Evolutionary conservation across 2,113 vertebrate genomes (phyloP), one percentile per base, ranked within the genome.

Genomic region (Chionis minor): DNA sequence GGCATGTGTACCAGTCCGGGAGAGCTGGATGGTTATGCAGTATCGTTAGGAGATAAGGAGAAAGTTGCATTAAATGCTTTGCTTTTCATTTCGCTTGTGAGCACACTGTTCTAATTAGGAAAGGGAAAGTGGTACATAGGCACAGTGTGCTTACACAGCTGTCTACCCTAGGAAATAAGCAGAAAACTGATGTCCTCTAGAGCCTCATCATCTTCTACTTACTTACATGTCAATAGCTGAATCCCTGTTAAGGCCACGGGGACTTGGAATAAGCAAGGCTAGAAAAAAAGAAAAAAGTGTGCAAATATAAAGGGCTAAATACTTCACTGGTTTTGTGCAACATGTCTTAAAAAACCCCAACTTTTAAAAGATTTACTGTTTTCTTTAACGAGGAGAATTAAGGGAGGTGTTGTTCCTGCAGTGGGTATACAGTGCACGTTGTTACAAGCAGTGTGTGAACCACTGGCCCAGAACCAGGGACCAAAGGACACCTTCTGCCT

Each of bases 391-490:
- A 40, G 24, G 49, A 47, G 47, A 91, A 10, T 75, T 59, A 67
- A 71, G 52, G 28, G n/a, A 69, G 21, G 7, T n/a, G 16, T 10
- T 59, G 33, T 27, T 47, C 42, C 54, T 84, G 45, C 17, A 78
- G 35, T 12, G 23, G 4, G 2, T 54, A 4, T 58, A 85, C 0
- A 1, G 15, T 5, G 6, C 15, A 27, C 0, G 0, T 3, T 13
- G 51, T 42, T 87, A 65, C 5, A 65, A 52, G 35, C 7, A 14
- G 9, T 7, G 13, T 62, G 35, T n/a, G 38, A 87, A 33, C 12
- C 38, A 30, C 58, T 67, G 23, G 16, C 73, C 9, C 35, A 58
- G 54, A 83, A 44, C 27, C 10, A 16, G 1, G 6, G 15, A 59
- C 45, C 2, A 6, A 83, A 88, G 79, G 54, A 78, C 47, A 35